Base-by-base conservation (phyloP, 2,888 invertebrate species). In the Diabrotica balteata region DNA sequence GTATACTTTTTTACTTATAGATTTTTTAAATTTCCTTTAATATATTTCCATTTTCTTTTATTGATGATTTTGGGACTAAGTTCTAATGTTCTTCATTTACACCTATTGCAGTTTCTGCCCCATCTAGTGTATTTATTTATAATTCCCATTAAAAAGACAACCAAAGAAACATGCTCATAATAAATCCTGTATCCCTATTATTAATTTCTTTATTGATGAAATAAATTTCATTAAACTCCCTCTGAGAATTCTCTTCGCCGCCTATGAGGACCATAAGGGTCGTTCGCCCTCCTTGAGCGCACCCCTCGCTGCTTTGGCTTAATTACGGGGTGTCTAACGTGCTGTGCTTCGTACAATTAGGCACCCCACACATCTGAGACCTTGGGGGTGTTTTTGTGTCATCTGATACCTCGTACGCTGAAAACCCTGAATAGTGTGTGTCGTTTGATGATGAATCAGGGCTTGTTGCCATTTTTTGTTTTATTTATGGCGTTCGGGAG, bases 281-380 rank as follows among this genome's bases (percentile, higher is more conserved):
- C 69, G 69, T 68, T 71, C 59, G 66, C 66, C 75, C 71, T 73
- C 77, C 74, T 75, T 76, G 72, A 75, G 71, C 78, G 11, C 47
- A 32, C 43, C 62, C 54, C 79, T 73, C 66, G 75, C 75, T 72
- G 78, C 67, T 75, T 79, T 75, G 76, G 77, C 78, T 80, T 79
- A 79, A 80, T 80, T 78, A 76, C 73, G 73, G 79, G 78, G 78
- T 79, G 77, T 73, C 75, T 77, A 76, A 76, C 75, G 75, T 73
- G 75, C 75, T 68, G 73, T 67, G 72, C 76, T 76, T 75, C 72
- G 72, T 74, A 77, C 79, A 78, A 80, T 80, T 80, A 79, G 76
- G 74, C 76, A 76, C 77, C 77, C 78, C 73, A 70, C 74, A 71
- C 74, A 72, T 73, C 59, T 66, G 58, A 59, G 65, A 67, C 63